Percentiles rank a stretch among this genome's conserved stretches.
phyloP scores from a whole-genome alignment of 2,888 invertebrate genomes.

The Harmothoe impar region DNA sequence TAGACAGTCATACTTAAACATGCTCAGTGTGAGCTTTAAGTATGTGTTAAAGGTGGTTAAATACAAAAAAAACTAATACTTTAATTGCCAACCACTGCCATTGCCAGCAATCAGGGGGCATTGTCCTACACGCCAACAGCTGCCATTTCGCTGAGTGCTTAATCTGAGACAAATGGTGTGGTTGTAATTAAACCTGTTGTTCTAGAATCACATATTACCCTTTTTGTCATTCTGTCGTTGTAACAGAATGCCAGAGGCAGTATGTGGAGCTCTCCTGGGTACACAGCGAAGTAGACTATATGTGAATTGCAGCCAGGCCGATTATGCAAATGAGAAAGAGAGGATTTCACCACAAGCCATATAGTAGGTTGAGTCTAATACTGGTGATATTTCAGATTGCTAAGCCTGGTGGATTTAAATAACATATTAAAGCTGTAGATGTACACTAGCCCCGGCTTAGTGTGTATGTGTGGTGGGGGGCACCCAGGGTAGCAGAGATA shows the following conservation, averaged over 20 bases:
- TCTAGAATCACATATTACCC: background rate
- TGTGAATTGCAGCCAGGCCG: background rate
- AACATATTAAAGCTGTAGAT: background rate
- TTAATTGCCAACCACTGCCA: background rate
- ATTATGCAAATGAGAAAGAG: conserved; percentile 11
- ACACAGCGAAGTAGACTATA: background rate
- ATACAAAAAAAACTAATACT: background rate
- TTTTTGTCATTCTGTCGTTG: background rate
- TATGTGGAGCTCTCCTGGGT: background rate
- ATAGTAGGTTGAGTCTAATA: background rate
- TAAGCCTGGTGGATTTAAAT: background rate
- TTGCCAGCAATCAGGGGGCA: conserved; percentile 20
- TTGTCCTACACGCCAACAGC: background rate
- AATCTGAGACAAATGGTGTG: background rate
- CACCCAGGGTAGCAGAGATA: background rate
- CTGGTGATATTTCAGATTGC: background rate
- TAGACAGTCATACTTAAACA: background rate
- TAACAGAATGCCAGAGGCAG: background rate
- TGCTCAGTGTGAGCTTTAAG: too few species aligned
- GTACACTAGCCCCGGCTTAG: background rate
- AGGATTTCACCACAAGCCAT: background rate
- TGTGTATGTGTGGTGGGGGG: background rate
- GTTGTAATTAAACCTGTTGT: conserved; percentile 29
- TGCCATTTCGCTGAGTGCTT: background rate
- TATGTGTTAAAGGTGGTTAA: background rate